phyloP scores from a whole-genome alignment of 1,140 invertebrate species.

The Panulirus ornatus region DNA sequence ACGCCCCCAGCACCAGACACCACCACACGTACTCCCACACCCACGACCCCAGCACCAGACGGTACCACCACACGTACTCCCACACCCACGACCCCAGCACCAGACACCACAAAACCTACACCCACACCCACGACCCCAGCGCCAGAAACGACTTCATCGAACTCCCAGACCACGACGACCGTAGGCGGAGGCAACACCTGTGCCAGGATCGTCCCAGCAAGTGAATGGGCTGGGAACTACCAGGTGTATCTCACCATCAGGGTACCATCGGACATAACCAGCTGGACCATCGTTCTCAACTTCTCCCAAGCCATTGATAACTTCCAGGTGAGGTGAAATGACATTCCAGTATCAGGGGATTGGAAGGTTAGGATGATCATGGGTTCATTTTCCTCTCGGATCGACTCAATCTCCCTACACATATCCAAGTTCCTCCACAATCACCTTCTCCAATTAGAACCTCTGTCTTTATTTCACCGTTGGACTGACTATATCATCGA shows the following conservation, averaged over 20 bases:
- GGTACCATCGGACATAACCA: too few species aligned
- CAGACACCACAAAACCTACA: background rate
- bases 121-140: background rate
- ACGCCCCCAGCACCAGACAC: background rate
- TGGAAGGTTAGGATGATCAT: too few species aligned
- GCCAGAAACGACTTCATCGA: too few species aligned
- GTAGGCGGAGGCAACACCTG: background rate
- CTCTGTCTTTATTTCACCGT: too few species aligned
- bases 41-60: background rate
- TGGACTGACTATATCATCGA: too few species aligned
- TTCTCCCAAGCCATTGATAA: too few species aligned
- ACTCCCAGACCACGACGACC: background rate
- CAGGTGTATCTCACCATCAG: background rate
- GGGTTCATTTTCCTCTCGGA: too few species aligned
- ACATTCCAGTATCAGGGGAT: too few species aligned
- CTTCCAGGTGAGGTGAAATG: too few species aligned
- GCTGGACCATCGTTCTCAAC: too few species aligned
- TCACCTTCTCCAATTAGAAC: slow-evolving; percentile 15
- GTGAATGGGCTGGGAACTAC: slow-evolving; percentile 6
- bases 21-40: background rate
- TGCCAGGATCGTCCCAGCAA: background rate
- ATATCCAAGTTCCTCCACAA: background rate
- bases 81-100: too few species aligned
- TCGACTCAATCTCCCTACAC: too few species aligned
- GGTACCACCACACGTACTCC: background rate